These are phyloP conservation scores for Xestoiulus laeticollis DNA, from an alignment of 2,888 invertebrate species.

Conservation along the genomic window DNA sequence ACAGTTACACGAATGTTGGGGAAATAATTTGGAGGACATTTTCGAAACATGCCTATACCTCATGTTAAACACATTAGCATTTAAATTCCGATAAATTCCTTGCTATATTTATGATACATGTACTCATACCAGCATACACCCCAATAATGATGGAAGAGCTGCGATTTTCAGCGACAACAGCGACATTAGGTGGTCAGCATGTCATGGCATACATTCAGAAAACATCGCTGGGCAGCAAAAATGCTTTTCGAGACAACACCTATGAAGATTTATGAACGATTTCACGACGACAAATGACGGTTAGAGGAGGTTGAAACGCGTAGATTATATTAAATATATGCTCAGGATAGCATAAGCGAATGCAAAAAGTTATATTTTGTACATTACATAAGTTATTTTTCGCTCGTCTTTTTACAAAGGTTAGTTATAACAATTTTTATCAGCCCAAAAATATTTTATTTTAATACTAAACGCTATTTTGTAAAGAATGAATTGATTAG, in stretches of 20 bases:
- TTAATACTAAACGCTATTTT: no score
- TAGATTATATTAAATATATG: background rate
- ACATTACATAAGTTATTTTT: no score
- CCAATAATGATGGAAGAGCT: slow-evolving; percentile 47
- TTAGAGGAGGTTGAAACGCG: background rate
- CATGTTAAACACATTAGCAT: background rate
- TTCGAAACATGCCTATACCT: slow-evolving; percentile 1
- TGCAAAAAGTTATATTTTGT: background rate
- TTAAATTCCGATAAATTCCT: background rate
- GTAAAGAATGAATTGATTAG: no score
- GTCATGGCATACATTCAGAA: slow-evolving; percentile 46
- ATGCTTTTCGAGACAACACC: slow-evolving; percentile 30
- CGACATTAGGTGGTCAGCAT: slow-evolving; percentile 47
- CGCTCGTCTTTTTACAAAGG: no score
- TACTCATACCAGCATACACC: slow-evolving; percentile 7
- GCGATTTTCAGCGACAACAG: slow-evolving; percentile 49
- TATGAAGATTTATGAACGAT: slow-evolving; percentile 30
- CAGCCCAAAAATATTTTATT: no score
- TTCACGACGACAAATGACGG: slow-evolving; percentile 44
- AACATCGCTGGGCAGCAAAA: slow-evolving; percentile 43
- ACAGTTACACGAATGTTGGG: background rate
- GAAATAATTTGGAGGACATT: background rate
- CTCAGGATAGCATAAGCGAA: background rate
- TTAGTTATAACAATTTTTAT: background rate
- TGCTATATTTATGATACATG: background rate